Conservation (phyloP, 1,140 invertebrate species). For the Carposina sasakii region DNA sequence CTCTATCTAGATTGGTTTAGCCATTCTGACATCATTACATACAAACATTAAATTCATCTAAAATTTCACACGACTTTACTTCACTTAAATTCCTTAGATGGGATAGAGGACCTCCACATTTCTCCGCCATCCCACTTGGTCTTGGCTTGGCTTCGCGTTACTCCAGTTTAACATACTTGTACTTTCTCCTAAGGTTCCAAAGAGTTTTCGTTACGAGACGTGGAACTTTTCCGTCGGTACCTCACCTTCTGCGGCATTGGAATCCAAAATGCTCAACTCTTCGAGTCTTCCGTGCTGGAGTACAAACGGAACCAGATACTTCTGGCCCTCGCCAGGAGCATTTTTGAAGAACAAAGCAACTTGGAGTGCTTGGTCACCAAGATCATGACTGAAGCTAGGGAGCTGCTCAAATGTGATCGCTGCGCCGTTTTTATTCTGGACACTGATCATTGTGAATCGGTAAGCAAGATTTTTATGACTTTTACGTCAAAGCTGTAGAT, state of each 20-base stretch:
- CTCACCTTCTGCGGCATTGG: constrained; percentile 97
- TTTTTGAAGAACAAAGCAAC: constrained; percentile 94
- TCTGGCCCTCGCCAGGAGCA: constrained; percentile 87
- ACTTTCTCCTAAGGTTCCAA: constrained; percentile 73
- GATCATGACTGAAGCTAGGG: constrained; percentile 96
- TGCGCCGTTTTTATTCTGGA: constrained; percentile 93
- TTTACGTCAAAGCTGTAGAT: too few relatives aligned
- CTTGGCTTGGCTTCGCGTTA: too few relatives aligned
- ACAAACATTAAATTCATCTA: too few relatives aligned
- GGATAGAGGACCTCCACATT: too few relatives aligned
- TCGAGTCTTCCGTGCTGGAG: constrained; percentile 94
- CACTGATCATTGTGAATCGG: constrained; percentile 88
- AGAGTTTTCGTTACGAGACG: constrained; percentile 91
- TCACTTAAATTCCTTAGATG: too few relatives aligned
- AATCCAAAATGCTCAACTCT: constrained; percentile 96
- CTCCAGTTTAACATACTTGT: too few relatives aligned
- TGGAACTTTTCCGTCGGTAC: constrained; percentile 90
- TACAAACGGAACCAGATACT: constrained; percentile 95
- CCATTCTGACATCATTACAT: too few relatives aligned
- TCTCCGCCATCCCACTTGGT: too few relatives aligned
- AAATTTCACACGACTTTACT: too few relatives aligned
- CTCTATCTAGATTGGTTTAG: too few relatives aligned
- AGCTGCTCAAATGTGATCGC: constrained; percentile 92
- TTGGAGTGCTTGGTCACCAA: constrained; percentile 94
- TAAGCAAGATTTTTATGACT: constrained; percentile 72